Evolutionary conservation across 2,113 vertebrate genomes (phyloP).

Genomic region (Scatophagus argus): DNA sequence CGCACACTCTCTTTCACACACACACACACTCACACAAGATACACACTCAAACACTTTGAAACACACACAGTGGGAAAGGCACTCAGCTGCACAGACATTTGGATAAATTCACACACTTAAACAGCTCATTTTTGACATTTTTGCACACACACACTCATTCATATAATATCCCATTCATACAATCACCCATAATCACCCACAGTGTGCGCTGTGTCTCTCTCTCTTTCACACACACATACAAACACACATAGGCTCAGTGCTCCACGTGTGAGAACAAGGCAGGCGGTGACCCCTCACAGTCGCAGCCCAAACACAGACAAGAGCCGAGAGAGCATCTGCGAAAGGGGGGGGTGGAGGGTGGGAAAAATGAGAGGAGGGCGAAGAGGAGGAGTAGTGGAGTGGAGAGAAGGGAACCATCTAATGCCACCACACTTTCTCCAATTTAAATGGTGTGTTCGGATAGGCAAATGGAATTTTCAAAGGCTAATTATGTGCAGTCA

Average conservation of each 20-base stretch:
- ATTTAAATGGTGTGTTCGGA: conserved; percentile 57
- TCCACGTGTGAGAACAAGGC: conserved; percentile 80
- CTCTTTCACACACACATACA: conserved; percentile 17
- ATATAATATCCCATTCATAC: conserved; percentile 71
- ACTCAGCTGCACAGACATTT: conserved; percentile 67
- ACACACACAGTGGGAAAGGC: conserved; percentile 69
- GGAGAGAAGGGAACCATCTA: conserved; percentile 45
- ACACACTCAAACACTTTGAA: conserved; percentile 60
- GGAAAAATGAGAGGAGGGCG: conserved; percentile 49
- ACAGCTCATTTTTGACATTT: conserved; percentile 43
- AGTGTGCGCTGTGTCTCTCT: conserved; percentile 31
- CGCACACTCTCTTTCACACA: conserved; percentile 48
- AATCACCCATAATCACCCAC: conserved; percentile 59
- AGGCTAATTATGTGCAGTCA: conserved; percentile 55
- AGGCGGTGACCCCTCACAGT: conserved; percentile 80
- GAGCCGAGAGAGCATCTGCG: conserved; percentile 73
- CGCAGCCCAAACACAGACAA: conserved; percentile 80
- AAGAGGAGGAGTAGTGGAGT: conserved; percentile 30
- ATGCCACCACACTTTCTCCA: conserved; percentile 35
- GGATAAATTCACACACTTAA: conserved; percentile 71
- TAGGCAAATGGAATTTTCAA: conserved; percentile 47
- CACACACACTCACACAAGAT: conserved; percentile 26
- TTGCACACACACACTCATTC: conserved; percentile 51
- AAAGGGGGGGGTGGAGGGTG: conserved; percentile 58
- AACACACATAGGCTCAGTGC: conserved; percentile 41